Evolutionary conservation across 2,113 vertebrate species (phyloP).

Genomic region (Oceanodroma tethys): DNA sequence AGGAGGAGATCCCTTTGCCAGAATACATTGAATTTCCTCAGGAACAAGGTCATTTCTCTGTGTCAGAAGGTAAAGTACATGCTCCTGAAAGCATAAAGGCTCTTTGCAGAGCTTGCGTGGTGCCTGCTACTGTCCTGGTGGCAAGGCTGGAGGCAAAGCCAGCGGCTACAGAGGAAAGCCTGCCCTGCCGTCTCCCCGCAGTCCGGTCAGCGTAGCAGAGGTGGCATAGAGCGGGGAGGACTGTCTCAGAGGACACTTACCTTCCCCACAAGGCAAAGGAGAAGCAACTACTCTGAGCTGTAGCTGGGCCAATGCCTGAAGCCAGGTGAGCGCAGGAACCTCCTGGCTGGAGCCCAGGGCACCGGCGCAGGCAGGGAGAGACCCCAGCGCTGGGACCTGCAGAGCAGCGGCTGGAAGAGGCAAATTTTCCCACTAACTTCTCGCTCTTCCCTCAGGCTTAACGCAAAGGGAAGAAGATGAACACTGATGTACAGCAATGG

Average conservation of each 20-base stretch:
- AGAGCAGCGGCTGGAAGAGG: not conserved
- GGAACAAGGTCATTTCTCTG: not conserved
- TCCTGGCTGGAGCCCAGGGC: not conserved
- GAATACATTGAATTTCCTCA: not conserved
- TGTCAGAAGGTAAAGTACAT: not conserved
- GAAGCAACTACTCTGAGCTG: not conserved
- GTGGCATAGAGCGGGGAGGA: not conserved
- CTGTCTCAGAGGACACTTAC: not conserved
- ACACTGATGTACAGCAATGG: not conserved
- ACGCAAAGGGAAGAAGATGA: accelerated
- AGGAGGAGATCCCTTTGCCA: not conserved
- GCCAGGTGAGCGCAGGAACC: not conserved
- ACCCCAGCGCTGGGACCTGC: not conserved
- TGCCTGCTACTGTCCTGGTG: not conserved
- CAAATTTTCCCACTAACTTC: not conserved
- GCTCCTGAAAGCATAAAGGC: not conserved
- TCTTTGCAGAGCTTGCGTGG: not conserved
- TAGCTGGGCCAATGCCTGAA: not conserved
- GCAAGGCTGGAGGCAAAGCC: not conserved
- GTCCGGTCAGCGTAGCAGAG: not conserved
- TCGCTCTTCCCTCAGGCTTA: not conserved
- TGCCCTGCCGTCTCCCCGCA: not conserved
- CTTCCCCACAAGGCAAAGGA: not conserved
- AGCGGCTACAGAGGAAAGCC: not conserved
- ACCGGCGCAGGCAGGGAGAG: not conserved